phyloP scores from a whole-genome alignment of 2,888 invertebrate genomes.

The Dryobota labecula region DNA sequence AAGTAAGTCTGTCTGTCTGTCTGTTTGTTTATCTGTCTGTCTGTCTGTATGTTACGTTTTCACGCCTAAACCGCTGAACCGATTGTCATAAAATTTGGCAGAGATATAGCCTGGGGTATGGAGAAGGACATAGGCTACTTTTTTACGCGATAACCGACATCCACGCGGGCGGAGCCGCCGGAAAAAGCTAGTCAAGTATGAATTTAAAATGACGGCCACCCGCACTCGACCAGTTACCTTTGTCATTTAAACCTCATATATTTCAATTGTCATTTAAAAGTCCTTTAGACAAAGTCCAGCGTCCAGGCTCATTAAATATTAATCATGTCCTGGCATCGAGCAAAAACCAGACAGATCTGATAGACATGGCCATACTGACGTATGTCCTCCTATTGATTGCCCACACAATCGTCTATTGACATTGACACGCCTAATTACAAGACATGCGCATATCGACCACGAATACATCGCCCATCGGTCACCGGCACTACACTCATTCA shows the following conservation, averaged over 20 bases:
- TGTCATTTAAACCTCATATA: slow-evolving; percentile 41
- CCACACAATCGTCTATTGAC: slow-evolving; percentile 78
- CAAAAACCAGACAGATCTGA: slow-evolving; percentile 60
- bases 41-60: too few relatives aligned
- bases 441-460: slow-evolving; percentile 68
- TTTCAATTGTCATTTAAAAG: slow-evolving; percentile 54
- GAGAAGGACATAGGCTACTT: too few relatives aligned
- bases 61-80: too few relatives aligned
- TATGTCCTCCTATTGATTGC: slow-evolving; percentile 69
- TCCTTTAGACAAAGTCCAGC: slow-evolving; percentile 36
- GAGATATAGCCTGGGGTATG: too few relatives aligned
- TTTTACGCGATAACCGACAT: too few relatives aligned
- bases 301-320: slow-evolving; percentile 62
- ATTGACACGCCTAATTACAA: slow-evolving; percentile 84
- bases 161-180: too few relatives aligned
- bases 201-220: slow-evolving; percentile 45
- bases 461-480: slow-evolving; percentile 62
- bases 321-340: slow-evolving; percentile 58
- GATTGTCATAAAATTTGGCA: too few relatives aligned
- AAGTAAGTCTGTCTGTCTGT: too few relatives aligned
- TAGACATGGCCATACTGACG: slow-evolving; percentile 62
- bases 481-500: slow-evolving; percentile 77
- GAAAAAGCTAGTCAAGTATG: too few relatives aligned
- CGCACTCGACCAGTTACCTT: slow-evolving; percentile 28
- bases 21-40: too few relatives aligned